Evolutionary conservation across 1,140 invertebrate genomes (phyloP), one percentile per base, ranked within the genome.

Genomic region (Drosophila sp.): DNA sequence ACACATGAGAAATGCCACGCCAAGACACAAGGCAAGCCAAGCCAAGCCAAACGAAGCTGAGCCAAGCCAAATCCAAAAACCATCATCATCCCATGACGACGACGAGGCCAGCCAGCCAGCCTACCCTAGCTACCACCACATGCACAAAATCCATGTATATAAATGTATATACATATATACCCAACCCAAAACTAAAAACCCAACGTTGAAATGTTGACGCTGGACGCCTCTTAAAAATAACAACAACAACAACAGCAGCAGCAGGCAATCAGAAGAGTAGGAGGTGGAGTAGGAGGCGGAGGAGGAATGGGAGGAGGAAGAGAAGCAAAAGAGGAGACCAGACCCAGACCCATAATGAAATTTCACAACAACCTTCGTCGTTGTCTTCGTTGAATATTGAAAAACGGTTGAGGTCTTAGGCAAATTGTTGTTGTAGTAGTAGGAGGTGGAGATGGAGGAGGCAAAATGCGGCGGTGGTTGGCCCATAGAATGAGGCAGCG

Each of bases 301-400:
- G 64, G 40, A 33, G 70, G 72, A 57, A 65, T 69, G 57, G 75
- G 58, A 44, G 25, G 60, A 61, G 75, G 57, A 60, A 63, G 68
- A 8, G 27, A n/a, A 40, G 29, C 55, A 58, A 3, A 50, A 50
- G 44, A 50, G 44, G 44, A 50, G 65, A 67, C 65, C 75, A 60
- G 64, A 81, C 73, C 64, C 76, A 79, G 80, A 90, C 70, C 85
- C 87, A 90, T 81, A 90, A 90, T 89, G 85, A 89, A 89, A 90
- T 89, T 89, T 89, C 85, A 90, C 85, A 87, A 87, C 84, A 89
- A 90, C 85, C 80, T 90, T 89, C 83, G 73, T 70, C 82, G 75
- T 71, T 70, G 76, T 72, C 80, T 80, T 66, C 72, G 79, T 78
- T 89, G 84, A 87, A 89, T 89, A 89, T 89, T 89, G 84, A 89